Evolutionary conservation across 1,140 invertebrate species (phyloP), one percentile per base, ranked within the genome.

Genomic region (Telenomus remus): DNA sequence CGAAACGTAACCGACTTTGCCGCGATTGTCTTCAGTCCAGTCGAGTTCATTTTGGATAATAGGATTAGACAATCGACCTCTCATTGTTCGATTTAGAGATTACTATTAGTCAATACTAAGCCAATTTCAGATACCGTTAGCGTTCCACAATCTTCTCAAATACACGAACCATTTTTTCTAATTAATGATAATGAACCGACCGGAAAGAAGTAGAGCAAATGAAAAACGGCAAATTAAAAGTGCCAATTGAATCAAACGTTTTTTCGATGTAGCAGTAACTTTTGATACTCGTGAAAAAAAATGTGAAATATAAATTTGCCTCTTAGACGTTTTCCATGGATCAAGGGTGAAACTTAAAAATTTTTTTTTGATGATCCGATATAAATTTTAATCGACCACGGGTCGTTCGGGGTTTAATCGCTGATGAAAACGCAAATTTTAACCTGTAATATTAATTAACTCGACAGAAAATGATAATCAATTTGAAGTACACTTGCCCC

Each of bases 41-140:
- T 61, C 33, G 50, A 76, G 66, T 76, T 70, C 73, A 76, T 65
- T 76, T 76, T 76, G 59, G 54, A 65, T 76, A 76, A 76, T 70
- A 63, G 73, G 65, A 76, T 76, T 64, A 70, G 65, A 70, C 65
- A 51, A 65, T 63, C 49, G 65, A 43, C 51, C 48, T 44, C 43
- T 57, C 44, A 76, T 69, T 70, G 73, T 76, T 53, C 65, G 15
- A 75, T 69, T 69, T 51, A 16, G n/a, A 46, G 56, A 63, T 59
- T 53, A 69, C 59, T 49, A 59, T 75, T 75, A 59, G 59, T 69
- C 59, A 69, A 64, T 65, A 49, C 53, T 48, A 48, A 61, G 47
- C 37, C 16, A 59, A 57, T 59, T 56, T 50, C 27, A 9, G 9
- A 44, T 19, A 39, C 53, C 19, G 27, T 55, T 44, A 55, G 19